Conservation (phyloP, 2,797 vertebrate species). For the Chiloscyllium punctatum region DNA sequence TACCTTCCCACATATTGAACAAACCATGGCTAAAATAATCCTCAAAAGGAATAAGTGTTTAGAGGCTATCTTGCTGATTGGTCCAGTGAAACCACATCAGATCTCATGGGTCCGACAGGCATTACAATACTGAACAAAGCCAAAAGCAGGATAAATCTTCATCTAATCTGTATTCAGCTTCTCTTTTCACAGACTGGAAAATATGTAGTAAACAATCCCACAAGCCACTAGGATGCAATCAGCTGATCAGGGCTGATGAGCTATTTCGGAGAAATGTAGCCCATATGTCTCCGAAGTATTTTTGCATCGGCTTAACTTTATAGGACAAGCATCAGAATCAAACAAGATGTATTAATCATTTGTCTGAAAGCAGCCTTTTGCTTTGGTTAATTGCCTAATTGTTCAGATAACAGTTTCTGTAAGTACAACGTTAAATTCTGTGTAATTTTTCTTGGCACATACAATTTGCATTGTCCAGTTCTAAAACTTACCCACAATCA, state of each 20-base stretch:
- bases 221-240: constrained; percentile 44
- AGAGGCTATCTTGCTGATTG: background rate
- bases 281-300: background rate
- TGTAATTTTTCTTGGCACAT: background rate
- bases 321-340: background rate
- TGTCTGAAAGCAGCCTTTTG: background rate
- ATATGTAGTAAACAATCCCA: constrained; percentile 50
- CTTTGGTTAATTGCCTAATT: background rate
- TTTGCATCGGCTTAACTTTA: background rate
- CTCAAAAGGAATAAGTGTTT: constrained; percentile 11
- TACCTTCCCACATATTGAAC: constrained; percentile 23
- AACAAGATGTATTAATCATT: background rate
- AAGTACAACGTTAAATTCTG: background rate
- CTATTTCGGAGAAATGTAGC: background rate
- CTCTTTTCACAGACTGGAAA: constrained; percentile 44
- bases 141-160: constrained; percentile 45
- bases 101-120: constrained; percentile 21
- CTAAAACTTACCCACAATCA: background rate
- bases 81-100: constrained; percentile 7
- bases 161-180: constrained; percentile 38
- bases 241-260: constrained; percentile 42
- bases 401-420: background rate
- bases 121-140: constrained; percentile 23
- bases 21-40: constrained; percentile 15
- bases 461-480: background rate